Evolutionary conservation across 2,888 invertebrate genomes (phyloP).

Genomic region (Dryobotodes eremita): DNA sequence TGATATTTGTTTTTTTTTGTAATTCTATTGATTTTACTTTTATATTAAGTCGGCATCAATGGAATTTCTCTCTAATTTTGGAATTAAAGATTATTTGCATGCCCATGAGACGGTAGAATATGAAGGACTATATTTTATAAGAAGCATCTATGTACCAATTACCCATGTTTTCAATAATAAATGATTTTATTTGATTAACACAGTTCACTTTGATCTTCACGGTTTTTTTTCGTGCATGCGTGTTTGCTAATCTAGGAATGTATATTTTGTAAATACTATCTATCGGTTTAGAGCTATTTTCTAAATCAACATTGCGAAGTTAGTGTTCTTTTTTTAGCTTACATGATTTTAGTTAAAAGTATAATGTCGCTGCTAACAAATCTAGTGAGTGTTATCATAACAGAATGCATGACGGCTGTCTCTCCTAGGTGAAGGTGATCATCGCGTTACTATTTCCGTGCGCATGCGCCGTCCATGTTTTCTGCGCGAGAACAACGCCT

Average conservation of each 20-base stretch:
- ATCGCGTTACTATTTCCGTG: constrained; percentile 86
- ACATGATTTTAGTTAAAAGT: constrained; percentile 1
- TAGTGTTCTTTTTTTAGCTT: constrained; percentile 8
- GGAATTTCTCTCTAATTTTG: too few relatives aligned
- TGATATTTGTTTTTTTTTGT: too few relatives aligned
- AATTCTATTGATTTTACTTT: too few relatives aligned
- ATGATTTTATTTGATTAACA: too few relatives aligned
- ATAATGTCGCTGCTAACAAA: constrained; percentile 23
- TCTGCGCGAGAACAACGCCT: constrained; percentile 72
- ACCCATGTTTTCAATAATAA: too few relatives aligned
- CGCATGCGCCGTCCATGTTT: constrained; percentile 82
- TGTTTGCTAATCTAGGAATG: neutral
- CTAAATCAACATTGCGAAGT: neutral
- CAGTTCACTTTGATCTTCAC: too few relatives aligned
- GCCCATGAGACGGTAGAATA: too few relatives aligned
- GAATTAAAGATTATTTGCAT: too few relatives aligned
- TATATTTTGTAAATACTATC: neutral
- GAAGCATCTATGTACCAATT: too few relatives aligned
- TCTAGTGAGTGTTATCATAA: constrained; percentile 75
- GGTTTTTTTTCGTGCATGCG: neutral
- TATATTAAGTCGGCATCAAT: too few relatives aligned
- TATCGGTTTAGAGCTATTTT: neutral
- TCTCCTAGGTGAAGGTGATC: constrained; percentile 90
- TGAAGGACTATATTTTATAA: too few relatives aligned
- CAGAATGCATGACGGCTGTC: constrained; percentile 73